A percentile compares a stretch with the other conserved stretches of the same genome.
These are phyloP conservation scores for Scelioninae gen. 2 DNA, from an alignment of 2,888 invertebrate species.

Conservation along the genomic window DNA sequence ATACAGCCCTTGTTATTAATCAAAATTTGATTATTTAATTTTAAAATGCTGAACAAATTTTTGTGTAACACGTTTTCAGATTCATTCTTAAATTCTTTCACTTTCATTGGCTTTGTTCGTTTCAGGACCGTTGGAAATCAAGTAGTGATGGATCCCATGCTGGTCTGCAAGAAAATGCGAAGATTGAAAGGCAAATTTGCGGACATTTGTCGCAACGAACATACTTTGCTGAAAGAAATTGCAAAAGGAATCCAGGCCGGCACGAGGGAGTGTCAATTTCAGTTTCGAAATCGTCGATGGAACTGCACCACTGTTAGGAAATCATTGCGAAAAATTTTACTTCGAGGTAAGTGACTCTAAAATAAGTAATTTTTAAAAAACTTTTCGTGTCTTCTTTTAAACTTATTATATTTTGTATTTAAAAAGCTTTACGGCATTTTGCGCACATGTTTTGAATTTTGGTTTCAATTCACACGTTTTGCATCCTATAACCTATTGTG, in stretches of 20 bases:
- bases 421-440: too few species aligned
- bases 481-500: too few species aligned
- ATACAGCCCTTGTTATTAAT: too few species aligned
- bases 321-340: constrained; percentile 89
- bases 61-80: too few species aligned
- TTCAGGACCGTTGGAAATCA: constrained; percentile 89
- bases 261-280: constrained; percentile 90
- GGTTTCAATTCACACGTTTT: too few species aligned
- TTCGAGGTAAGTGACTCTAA: constrained; percentile 82
- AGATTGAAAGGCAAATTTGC: constrained; percentile 86
- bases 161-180: constrained; percentile 91
- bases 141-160: constrained; percentile 91
- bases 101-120: constrained; percentile 1
- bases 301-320: constrained; percentile 90
- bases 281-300: constrained; percentile 91
- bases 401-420: too few species aligned
- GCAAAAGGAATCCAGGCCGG: constrained; percentile 88
- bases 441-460: too few species aligned
- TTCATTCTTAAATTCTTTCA: too few species aligned
- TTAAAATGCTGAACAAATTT: too few species aligned
- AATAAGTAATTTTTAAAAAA: too few species aligned
- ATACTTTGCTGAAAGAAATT: constrained; percentile 87
- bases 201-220: constrained; percentile 90
- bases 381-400: too few species aligned
- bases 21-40: too few species aligned